Evolutionary conservation across 2,113 vertebrate genomes (phyloP).

Genomic region (Oncorhynchus masou): DNA sequence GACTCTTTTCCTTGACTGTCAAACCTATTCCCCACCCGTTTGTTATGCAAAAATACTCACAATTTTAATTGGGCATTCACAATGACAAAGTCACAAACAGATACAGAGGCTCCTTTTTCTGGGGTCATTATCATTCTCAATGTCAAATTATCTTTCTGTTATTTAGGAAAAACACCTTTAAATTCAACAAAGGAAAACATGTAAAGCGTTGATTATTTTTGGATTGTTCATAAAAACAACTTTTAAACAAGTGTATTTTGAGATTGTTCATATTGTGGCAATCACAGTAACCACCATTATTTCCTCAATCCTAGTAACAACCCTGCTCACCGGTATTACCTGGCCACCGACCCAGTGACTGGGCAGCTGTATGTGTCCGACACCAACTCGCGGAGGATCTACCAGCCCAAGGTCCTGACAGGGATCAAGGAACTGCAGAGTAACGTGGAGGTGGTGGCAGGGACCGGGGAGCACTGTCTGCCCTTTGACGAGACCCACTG

Average conservation of each 20-base stretch:
- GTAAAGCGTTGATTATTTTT: too few relatives aligned
- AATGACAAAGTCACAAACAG: conserved; percentile 5
- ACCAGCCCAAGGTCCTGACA: conserved; percentile 81
- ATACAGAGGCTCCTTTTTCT: neutral
- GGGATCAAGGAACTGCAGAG: conserved; percentile 87
- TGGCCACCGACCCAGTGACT: conserved; percentile 88
- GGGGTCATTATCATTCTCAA: conserved; percentile 23
- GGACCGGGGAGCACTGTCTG: conserved; percentile 94
- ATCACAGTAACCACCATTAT: too few relatives aligned
- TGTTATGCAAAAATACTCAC: neutral
- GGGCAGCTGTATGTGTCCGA: conserved; percentile 94
- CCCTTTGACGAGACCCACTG: conserved; percentile 95
- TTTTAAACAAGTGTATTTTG: too few relatives aligned
- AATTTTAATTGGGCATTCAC: neutral
- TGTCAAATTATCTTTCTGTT: conserved; percentile 33
- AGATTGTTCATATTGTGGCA: too few relatives aligned
- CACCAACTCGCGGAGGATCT: conserved; percentile 94
- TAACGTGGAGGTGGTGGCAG: conserved; percentile 88
- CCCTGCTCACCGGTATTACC: conserved; percentile 95
- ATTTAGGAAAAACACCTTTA: too few relatives aligned
- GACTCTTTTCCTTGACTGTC: conserved; percentile 34
- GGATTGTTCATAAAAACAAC: too few relatives aligned
- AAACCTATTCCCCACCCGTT: conserved; percentile 5
- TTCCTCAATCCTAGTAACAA: conserved; percentile 82
- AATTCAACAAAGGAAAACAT: too few relatives aligned